Conservation (phyloP, 2,113 vertebrate genomes). For the Sorex fumeus region DNA sequence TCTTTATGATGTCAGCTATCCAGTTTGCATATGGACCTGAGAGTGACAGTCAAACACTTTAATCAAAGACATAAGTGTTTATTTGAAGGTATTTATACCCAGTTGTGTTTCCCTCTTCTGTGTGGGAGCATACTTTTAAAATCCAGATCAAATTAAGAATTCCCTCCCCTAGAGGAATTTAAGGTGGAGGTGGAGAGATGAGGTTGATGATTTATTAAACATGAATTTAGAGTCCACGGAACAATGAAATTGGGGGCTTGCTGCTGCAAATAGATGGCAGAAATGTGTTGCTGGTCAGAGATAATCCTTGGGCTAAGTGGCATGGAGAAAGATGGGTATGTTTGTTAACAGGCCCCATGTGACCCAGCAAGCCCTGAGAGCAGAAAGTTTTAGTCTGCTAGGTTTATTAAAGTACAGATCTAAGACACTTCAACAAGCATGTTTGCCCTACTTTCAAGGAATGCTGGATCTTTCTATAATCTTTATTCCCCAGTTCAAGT, state of each 20-base stretch:
- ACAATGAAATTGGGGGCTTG: conserved; percentile 2
- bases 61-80: neutral
- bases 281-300: neutral
- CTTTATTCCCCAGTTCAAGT: neutral
- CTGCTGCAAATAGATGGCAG: conserved; percentile 60
- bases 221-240: conserved; percentile 57
- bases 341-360: conserved; percentile 40
- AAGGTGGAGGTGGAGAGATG: neutral
- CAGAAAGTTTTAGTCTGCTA: conserved; percentile 12
- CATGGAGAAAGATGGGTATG: conserved; percentile 25
- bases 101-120: neutral
- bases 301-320: conserved; percentile 41
- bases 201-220: conserved; percentile 56
- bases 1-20: neutral
- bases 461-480: neutral
- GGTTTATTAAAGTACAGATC: neutral
- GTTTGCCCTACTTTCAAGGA: neutral
- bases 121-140: conserved; percentile 33
- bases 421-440: neutral
- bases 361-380: neutral
- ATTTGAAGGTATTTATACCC: neutral
- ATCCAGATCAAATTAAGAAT: conserved; percentile 49
- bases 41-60: neutral
- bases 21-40: neutral
- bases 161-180: neutral